A percentile compares a stretch with the other conserved stretches of the same genome.
Conservation (phyloP, 2,113 vertebrate species). For the Chinchilla lanigera region DNA sequence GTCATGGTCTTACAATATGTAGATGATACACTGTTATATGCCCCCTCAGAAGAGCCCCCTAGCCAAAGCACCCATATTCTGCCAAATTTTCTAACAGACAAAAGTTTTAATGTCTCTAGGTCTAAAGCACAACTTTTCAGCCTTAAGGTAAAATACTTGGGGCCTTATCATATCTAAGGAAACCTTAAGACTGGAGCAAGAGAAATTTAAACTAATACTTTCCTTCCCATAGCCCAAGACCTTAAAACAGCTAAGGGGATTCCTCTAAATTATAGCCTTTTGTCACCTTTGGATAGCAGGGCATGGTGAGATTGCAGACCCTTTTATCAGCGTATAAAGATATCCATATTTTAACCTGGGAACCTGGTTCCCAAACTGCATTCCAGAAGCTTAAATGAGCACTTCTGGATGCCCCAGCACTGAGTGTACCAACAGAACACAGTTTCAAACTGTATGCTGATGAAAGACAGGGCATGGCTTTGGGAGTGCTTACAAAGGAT, state of each 20-base stretch:
- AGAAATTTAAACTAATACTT: no score
- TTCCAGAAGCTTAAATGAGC: neutral
- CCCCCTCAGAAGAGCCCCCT: no score
- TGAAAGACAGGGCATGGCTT: neutral
- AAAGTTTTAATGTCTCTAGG: neutral
- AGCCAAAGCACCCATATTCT: no score
- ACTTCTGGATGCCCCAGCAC: neutral
- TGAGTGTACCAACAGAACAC: neutral
- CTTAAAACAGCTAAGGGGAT: neutral
- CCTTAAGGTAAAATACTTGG: neutral
- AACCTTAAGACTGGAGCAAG: no score
- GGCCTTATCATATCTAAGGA: neutral
- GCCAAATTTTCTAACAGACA: neutral
- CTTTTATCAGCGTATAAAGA: no score
- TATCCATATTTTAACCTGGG: neutral
- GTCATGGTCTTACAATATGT: neutral
- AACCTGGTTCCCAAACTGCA: neutral
- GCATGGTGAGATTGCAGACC: neutral
- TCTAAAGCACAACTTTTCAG: neutral
- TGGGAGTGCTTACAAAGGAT: neutral
- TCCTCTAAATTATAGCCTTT: neutral
- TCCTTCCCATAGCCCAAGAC: neutral
- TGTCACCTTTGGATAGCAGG: neutral
- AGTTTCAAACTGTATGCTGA: neutral
- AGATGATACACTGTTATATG: neutral